Conservation (phyloP, 1,140 invertebrate species). For the Penaeus indicus region DNA sequence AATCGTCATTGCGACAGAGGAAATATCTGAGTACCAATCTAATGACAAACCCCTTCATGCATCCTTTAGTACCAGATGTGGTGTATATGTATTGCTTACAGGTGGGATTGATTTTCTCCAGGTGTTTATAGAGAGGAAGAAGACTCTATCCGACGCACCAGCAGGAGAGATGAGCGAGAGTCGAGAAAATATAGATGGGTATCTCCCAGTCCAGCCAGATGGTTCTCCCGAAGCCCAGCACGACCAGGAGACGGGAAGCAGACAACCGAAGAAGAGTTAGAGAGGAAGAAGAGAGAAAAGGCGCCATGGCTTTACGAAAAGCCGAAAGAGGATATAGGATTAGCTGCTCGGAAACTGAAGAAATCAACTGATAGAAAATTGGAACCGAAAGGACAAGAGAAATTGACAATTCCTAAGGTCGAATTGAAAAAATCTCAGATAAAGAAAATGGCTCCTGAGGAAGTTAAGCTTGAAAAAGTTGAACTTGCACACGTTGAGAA, state of each 20-base stretch:
- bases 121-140: conserved; percentile 50
- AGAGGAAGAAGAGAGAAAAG: conserved; percentile 55
- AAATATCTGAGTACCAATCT: no score
- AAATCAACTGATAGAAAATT: conserved; percentile 45
- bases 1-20: no score
- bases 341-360: conserved; percentile 44
- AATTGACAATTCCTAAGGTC: conserved; percentile 45
- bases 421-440: conserved; percentile 68
- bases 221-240: conserved; percentile 51
- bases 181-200: conserved; percentile 48
- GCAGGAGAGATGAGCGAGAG: conserved; percentile 30
- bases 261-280: conserved; percentile 52
- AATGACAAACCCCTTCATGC: no score
- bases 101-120: conserved; percentile 50
- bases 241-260: conserved; percentile 31
- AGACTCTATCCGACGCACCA: conserved; percentile 42
- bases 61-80: no score
- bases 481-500: conserved; percentile 33
- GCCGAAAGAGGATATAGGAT: conserved; percentile 39
- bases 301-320: conserved; percentile 43
- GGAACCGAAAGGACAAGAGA: conserved; percentile 55
- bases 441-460: conserved; percentile 47
- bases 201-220: conserved; percentile 51
- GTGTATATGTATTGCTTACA: conserved; percentile 10
- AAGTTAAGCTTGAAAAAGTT: conserved; percentile 35